Evolutionary conservation across 2,113 vertebrate genomes (phyloP), one percentile per base, ranked within the genome.

Genomic region (Glaucidium brasilianum): DNA sequence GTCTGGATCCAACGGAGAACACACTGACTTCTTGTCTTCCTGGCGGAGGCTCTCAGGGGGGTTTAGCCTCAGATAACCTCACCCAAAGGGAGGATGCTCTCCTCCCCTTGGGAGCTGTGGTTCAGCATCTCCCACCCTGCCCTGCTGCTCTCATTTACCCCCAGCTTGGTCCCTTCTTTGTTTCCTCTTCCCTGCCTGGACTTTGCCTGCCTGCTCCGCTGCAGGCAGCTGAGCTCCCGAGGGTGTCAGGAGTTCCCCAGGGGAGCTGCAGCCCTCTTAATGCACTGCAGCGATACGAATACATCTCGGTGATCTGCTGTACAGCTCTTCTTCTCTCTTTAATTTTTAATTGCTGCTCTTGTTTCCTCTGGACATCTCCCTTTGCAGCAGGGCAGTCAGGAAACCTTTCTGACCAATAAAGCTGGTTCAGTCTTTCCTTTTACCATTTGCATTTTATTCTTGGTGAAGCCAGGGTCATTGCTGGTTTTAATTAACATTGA

Each of bases 341-440:
- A 94, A 85, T 85, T 94, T 92, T 91, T 85, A 77, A 94, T 91
- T 64, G 81, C 95, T 39, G 72, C 91, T 88, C 62, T 67, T 35
- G 45, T 95, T 96, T 92, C 94, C 91, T 81, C 92, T 34, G 68
- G 45, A 69, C 85, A 35, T 81, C 82, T 95, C 79, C 34, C 59
- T 49, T 56, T 83, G 86, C 92, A 94, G 92, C 69, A 35, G 30
- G 52, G 64, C 39, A 53, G 75, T 7, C 73, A 21, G 89, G 77
- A 82, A 79, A 43, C 67, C 45, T 60, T 67, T 34, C 55, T 76
- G 77, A 71, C 67, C 7, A 3, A 67, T 55, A 41, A 73, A 69
- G 59, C 67, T 23, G 81, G 29, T 43, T 67, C 86, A 78, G 67
- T 86, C 45, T 95, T 91, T 92, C 74, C 81, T 90, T 78, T 58